Percentiles rank a stretch among this genome's conserved stretches.
Conservation (phyloP, 2,797 vertebrate species). For the Euphonia xanthogaster region DNA sequence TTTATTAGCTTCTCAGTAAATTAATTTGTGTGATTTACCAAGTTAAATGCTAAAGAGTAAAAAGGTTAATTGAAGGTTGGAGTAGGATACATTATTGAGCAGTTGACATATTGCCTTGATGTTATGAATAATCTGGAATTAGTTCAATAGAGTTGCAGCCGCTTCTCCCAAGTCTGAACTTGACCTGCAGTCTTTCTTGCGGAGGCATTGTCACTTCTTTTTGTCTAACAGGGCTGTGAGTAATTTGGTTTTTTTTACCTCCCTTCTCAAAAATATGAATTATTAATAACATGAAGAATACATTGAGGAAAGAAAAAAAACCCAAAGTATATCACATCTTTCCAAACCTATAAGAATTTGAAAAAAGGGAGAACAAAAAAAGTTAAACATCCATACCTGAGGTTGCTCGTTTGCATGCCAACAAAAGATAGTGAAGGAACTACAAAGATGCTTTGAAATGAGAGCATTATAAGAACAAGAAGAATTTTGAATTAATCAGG, state of each 20-base stretch:
- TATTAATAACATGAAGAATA: constrained; percentile 44
- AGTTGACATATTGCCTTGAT: constrained; percentile 27
- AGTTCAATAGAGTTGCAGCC: not conserved
- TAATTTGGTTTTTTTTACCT: not conserved
- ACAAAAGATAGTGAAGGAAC: constrained; percentile 36
- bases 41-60: constrained; percentile 54
- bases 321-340: not conserved
- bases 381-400: constrained; percentile 23
- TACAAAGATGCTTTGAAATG: constrained; percentile 58
- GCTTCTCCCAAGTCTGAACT: not conserved
- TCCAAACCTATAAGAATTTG: not conserved
- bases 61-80: constrained; percentile 67
- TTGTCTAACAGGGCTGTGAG: not conserved
- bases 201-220: not conserved
- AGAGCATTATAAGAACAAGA: constrained; percentile 31
- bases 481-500: constrained; percentile 54
- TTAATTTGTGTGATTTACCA: constrained; percentile 21
- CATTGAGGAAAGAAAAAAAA: not conserved
- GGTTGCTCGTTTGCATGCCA: constrained; percentile 14
- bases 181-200: constrained; percentile 29
- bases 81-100: constrained; percentile 36
- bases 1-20: constrained; percentile 50
- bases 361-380: constrained; percentile 28
- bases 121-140: constrained; percentile 47
- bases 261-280: constrained; percentile 34